Base-by-base conservation (phyloP, 2,888 invertebrate species). In the Erannis defoliaria region DNA sequence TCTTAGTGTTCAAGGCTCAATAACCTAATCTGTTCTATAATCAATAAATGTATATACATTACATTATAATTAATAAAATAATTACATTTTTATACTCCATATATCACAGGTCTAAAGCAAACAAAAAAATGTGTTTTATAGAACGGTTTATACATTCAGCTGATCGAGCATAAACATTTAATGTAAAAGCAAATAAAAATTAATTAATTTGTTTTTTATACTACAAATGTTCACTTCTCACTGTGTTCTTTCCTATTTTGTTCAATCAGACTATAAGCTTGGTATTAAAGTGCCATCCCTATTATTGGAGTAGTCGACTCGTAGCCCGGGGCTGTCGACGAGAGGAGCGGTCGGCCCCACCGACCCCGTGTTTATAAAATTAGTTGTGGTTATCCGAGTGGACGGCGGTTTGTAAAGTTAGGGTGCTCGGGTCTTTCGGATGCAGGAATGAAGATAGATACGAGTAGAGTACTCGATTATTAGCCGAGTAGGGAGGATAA, bases 311-410 rank as follows among this genome's bases (percentile, higher is more conserved):
- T 23, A 21, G 18, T 19, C 19, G 19, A n/a, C n/a, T n/a, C 12
- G 6, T 0, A 12, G 60, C 62, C 50, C 43, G 64, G 38, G 62
- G 69, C 60, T 58, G 6, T 10, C 48, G 38, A 43, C 61, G 40
- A 12, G 45, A 45, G 40, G 48, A 46, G 56, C 56, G 49, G 62
- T 46, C 56, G 49, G 62, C 50, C 45, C 35, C 51, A 19, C 23
- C 62, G 57, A 65, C 53, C 62, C 61, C 56, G 51, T 51, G 26
- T 18, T 62, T 50, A 59, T 55, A 23, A 56, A 56, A 66, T 67
- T 64, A 55, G 51, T 48, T 50, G 68, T 58, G 63, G 66, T 60
- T 65, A 55, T 42, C 37, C 26, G 53, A 54, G 56, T 58, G 37
- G 37, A 55, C 37, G 43, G 50, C 42, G 14, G 12, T 21, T 38